Conservation (phyloP, 2,113 vertebrate genomes). For the Galemys pyrenaicus region DNA sequence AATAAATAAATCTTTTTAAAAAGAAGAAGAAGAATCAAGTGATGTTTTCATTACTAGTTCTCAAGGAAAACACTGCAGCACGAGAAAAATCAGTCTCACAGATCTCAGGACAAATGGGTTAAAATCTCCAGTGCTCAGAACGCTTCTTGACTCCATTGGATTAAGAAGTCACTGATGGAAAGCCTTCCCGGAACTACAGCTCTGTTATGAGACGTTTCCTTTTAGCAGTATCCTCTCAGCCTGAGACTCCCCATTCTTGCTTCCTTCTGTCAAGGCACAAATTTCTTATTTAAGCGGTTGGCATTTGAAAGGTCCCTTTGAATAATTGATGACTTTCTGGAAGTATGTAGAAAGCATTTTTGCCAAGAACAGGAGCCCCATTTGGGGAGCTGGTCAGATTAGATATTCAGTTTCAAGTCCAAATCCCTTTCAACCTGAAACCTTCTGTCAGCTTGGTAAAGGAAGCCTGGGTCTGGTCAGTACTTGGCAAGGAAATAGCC, state of each 20-base stretch:
- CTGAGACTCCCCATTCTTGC: not conserved
- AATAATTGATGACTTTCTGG: slow-evolving; percentile 77
- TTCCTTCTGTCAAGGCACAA: slow-evolving; percentile 57
- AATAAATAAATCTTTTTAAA: not conserved
- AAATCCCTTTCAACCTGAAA: slow-evolving; percentile 76
- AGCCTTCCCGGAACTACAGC: not conserved
- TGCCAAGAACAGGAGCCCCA: slow-evolving; percentile 71
- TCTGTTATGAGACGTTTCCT: not conserved
- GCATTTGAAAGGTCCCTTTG: slow-evolving; percentile 70
- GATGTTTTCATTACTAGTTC: not conserved
- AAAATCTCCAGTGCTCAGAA: not conserved
- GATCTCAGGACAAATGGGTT: not conserved
- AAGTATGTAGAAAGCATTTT: slow-evolving; percentile 66
- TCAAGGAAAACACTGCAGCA: not conserved
- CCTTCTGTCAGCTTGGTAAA: slow-evolving; percentile 74
- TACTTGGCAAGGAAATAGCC: slow-evolving; percentile 65
- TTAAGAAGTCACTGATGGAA: not conserved
- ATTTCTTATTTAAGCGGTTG: slow-evolving; percentile 68
- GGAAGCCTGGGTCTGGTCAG: slow-evolving; percentile 59
- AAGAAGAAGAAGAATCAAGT: not conserved
- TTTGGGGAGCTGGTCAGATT: slow-evolving; percentile 75
- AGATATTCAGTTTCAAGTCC: slow-evolving; percentile 79
- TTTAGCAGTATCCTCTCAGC: slow-evolving; percentile 27
- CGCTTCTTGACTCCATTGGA: not conserved
- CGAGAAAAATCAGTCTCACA: not conserved